These are phyloP conservation scores for Alethe castanea DNA, from an alignment of 2,113 vertebrate species.

Conservation along the genomic window DNA sequence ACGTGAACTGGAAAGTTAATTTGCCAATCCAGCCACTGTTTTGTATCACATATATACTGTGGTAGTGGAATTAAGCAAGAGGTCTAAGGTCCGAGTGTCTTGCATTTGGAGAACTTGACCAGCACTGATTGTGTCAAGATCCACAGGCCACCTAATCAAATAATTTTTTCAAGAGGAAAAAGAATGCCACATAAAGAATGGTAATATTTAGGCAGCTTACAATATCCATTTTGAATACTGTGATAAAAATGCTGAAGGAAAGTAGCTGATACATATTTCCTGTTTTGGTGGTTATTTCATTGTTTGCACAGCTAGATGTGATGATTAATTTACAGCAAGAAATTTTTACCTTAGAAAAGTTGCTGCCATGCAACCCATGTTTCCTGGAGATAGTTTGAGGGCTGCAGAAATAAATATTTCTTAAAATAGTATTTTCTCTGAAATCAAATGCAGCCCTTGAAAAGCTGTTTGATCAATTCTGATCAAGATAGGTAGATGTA, in stretches of 20 bases:
- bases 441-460: neutral
- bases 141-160: neutral
- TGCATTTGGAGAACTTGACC: neutral
- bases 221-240: neutral
- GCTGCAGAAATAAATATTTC: neutral
- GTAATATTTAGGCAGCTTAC: neutral
- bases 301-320: neutral
- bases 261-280: neutral
- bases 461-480: neutral
- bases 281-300: neutral
- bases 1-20: neutral
- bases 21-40: neutral
- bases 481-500: neutral
- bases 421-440: neutral
- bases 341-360: neutral
- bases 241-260: neutral
- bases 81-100: fast-evolving
- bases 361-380: neutral
- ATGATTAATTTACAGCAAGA: neutral
- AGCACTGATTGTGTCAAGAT: neutral
- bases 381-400: neutral
- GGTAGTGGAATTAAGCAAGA: neutral
- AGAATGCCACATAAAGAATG: neutral
- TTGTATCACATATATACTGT: neutral
- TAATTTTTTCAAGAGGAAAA: neutral